phyloP scores from a whole-genome alignment of 2,797 vertebrate species.

The Lepidocolaptes lacrymiger region DNA sequence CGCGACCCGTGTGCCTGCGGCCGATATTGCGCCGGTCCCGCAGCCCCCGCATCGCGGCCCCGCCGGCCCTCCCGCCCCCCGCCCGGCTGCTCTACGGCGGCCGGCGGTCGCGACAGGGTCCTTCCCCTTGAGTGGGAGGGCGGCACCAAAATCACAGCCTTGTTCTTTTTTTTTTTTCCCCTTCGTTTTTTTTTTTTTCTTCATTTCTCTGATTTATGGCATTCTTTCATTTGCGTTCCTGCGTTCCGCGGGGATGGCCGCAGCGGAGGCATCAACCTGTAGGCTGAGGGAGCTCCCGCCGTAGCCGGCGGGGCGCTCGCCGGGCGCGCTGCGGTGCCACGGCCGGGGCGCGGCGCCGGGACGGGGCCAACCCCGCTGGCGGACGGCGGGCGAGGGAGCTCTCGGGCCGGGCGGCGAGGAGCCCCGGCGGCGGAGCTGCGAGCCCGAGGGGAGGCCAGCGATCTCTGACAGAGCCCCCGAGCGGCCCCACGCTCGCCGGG shows the following conservation, averaged over 20 bases:
- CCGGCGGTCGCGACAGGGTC: neutral
- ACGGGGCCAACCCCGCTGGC: neutral
- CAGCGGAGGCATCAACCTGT: slow-evolving; percentile 25
- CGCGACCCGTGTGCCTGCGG: neutral
- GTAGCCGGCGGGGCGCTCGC: neutral
- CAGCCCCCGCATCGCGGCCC: neutral
- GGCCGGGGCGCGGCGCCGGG: neutral
- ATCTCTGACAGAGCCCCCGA: neutral
- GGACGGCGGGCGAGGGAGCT: neutral
- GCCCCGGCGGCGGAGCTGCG: neutral
- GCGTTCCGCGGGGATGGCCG: neutral
- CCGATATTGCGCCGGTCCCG: neutral
- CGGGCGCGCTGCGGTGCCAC: neutral
- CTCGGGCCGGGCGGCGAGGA: neutral
- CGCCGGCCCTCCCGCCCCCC: neutral
- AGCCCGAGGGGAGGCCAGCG: neutral
- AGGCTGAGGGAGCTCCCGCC: neutral
- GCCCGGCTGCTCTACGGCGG: neutral
- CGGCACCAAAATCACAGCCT: neutral
- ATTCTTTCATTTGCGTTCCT: neutral
- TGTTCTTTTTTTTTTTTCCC: no score
- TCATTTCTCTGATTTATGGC: neutral
- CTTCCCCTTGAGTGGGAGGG: neutral
- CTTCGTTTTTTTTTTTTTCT: no score
- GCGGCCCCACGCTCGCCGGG: neutral